phyloP scores from a whole-genome alignment of 2,888 invertebrate species.

The Macropis europaea region DNA sequence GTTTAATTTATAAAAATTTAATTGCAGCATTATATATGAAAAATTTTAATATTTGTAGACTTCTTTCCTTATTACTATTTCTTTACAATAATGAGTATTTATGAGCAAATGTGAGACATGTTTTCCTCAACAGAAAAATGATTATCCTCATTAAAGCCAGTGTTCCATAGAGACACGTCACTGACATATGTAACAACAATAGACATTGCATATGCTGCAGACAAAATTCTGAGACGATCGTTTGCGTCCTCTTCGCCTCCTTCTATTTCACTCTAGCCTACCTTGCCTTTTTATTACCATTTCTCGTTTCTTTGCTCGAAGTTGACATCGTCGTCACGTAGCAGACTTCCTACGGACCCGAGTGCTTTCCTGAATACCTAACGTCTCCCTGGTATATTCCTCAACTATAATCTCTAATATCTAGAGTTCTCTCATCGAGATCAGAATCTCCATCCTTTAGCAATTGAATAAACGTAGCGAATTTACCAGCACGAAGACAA shows the following conservation, averaged over 20 bases:
- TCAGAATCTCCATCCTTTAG: constrained; percentile 66
- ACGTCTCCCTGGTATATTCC: constrained; percentile 45
- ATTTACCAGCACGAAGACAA: background rate
- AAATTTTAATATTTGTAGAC: too few relatives aligned
- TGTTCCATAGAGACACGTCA: background rate
- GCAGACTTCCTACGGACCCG: constrained; percentile 74
- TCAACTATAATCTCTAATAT: constrained; percentile 25
- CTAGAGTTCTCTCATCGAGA: constrained; percentile 7
- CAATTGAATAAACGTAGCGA: background rate
- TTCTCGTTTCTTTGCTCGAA: constrained; percentile 56
- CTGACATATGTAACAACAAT: constrained; percentile 12
- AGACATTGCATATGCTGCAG: constrained; percentile 60
- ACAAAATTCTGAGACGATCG: constrained; percentile 30
- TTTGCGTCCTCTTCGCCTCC: constrained; percentile 22
- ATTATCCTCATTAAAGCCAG: background rate
- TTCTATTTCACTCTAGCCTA: constrained; percentile 35
- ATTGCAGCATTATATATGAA: too few relatives aligned
- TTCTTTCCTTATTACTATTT: too few relatives aligned
- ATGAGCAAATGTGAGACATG: too few relatives aligned
- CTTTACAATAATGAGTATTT: too few relatives aligned
- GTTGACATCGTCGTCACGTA: constrained; percentile 77
- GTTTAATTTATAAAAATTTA: too few relatives aligned
- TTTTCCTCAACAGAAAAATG: too few relatives aligned
- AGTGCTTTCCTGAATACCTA: constrained; percentile 71
- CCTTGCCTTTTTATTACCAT: constrained; percentile 35